Conservation (phyloP, 2,888 invertebrate species). For the Liposcelis brunnea region DNA sequence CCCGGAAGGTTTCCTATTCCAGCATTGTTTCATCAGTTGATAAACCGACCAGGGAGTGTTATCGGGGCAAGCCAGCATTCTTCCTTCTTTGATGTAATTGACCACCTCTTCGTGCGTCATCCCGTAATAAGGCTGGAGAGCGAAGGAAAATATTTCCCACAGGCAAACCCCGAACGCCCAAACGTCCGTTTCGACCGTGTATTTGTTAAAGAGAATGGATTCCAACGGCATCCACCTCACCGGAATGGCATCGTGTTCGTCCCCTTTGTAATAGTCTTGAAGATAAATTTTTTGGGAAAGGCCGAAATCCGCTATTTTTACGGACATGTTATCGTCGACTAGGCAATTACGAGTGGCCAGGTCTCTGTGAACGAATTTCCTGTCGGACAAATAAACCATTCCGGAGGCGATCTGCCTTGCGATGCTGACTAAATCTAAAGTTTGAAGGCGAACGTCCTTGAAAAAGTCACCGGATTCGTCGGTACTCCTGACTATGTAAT, state of each 20-base stretch:
- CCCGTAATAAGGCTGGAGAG: conserved; percentile 90
- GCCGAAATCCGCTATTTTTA: conserved; percentile 96
- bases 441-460: conserved; percentile 49
- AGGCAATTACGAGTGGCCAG: conserved; percentile 90
- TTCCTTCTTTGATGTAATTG: conserved; percentile 83
- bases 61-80: conserved; percentile 77
- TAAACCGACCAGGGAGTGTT: conserved; percentile 74
- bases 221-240: conserved; percentile 97
- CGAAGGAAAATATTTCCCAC: conserved; percentile 95
- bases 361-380: conserved; percentile 91
- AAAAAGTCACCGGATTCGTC: conserved; percentile 41
- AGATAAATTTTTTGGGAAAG: conserved; percentile 88
- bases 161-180: conserved; percentile 95
- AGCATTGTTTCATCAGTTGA: conserved; percentile 85
- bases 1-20: conserved; percentile 71
- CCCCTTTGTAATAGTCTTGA: conserved; percentile 89
- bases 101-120: conserved; percentile 96
- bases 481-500: conserved; percentile 53
- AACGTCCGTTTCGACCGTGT: conserved; percentile 89
- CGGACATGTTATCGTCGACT: conserved; percentile 82
- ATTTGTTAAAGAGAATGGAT: conserved; percentile 90
- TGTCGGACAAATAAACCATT: conserved; percentile 85
- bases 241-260: conserved; percentile 89
- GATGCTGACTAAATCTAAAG: conserved; percentile 68
- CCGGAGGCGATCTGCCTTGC: conserved; percentile 82